A percentile compares a stretch with the other conserved stretches of the same genome.
Conservation (phyloP, 1,140 invertebrate genomes). For the Cotesia chilonis region DNA sequence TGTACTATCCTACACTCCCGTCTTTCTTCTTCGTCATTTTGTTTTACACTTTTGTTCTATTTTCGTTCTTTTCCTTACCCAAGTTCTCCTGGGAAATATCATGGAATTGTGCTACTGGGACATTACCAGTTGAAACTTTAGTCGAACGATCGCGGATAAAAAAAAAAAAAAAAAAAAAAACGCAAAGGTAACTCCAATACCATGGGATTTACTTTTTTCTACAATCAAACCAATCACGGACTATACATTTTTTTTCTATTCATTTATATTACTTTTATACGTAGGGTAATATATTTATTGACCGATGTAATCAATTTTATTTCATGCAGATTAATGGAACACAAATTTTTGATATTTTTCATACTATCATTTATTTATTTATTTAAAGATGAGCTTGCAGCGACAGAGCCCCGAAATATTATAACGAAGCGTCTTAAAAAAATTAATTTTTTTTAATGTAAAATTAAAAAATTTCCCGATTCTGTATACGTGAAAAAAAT, state of each 20-base stretch:
- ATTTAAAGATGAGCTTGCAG: too few species aligned
- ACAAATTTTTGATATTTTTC: too few species aligned
- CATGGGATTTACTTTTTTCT: conserved; percentile 56
- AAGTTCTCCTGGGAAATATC: conserved; percentile 59
- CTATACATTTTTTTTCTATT: conserved; percentile 11
- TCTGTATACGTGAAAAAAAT: too few species aligned
- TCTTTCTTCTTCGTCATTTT: conserved; percentile 32
- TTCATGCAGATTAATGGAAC: too few species aligned
- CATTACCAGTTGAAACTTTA: conserved; percentile 54
- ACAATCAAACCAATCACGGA: conserved; percentile 24
- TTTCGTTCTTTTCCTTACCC: conserved; percentile 45
- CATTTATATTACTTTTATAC: background rate
- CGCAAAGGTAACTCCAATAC: conserved; percentile 56
- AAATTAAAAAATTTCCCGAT: too few species aligned
- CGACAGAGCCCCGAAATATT: too few species aligned
- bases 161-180: conserved; percentile 7
- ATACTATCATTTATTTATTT: too few species aligned
- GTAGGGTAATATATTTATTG: background rate
- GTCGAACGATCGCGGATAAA: conserved; percentile 49
- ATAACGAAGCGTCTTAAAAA: too few species aligned
- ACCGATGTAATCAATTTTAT: background rate
- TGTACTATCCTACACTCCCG: background rate
- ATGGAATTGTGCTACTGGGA: conserved; percentile 51
- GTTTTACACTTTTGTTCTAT: conserved; percentile 42
- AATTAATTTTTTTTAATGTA: too few species aligned